Conservation (phyloP, 2,797 vertebrate species). For the Aselliscus stoliczkanus region DNA sequence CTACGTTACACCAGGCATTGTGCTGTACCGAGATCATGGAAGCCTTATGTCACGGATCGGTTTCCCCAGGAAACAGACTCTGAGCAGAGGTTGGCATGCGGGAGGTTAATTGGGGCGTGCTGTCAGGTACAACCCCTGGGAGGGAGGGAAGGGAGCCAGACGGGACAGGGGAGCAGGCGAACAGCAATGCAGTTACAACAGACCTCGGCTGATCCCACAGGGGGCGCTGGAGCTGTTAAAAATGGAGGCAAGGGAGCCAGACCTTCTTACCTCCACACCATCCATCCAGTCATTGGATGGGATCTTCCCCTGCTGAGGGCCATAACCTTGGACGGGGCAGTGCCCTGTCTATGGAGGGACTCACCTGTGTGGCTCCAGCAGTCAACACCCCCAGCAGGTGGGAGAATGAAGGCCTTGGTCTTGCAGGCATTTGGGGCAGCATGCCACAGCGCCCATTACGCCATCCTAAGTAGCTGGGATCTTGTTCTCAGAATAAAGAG, state of each 20-base stretch:
- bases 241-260: background rate
- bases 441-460: no score
- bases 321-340: background rate
- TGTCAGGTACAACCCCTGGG: background rate
- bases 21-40: background rate
- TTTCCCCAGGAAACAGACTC: background rate
- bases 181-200: no score
- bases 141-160: background rate
- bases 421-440: background rate
- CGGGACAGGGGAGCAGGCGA: background rate
- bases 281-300: background rate
- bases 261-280: fast-evolving
- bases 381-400: no score
- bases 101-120: background rate
- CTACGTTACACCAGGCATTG: fast-evolving
- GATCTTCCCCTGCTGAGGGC: background rate
- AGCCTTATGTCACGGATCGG: fast-evolving
- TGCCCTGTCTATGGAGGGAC: background rate
- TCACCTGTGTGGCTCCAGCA: background rate
- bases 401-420: background rate
- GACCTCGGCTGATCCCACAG: background rate
- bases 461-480: background rate
- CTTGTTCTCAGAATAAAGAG: background rate
- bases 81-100: background rate
- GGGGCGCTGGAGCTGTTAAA: background rate